A percentile compares a stretch with the other conserved stretches of the same genome.
Evolutionary conservation across 2,113 vertebrate species (phyloP).

Genomic region (Hemicordylus capensis): DNA sequence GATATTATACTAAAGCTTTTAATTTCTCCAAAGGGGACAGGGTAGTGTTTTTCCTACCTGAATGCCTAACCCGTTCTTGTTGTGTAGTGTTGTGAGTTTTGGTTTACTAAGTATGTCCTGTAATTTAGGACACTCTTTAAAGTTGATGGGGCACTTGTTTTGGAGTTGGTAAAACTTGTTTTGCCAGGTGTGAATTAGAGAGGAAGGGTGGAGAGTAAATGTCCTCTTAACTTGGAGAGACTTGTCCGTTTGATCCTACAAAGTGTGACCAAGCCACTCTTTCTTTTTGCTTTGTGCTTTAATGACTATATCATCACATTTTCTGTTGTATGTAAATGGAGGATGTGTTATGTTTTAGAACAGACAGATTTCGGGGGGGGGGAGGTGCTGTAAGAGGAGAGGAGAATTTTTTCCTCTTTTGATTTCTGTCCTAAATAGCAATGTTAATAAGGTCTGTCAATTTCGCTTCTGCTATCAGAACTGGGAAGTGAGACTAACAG

Average conservation of each 20-base stretch:
- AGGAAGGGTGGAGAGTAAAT: background rate
- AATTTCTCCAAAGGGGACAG: background rate
- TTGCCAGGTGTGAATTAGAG: background rate
- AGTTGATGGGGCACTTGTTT: background rate
- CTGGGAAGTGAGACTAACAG: background rate
- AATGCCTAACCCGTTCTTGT: background rate
- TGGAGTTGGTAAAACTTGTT: background rate
- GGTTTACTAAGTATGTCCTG: background rate
- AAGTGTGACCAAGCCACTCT: background rate
- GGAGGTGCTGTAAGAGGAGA: no score
- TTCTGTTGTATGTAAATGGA: background rate
- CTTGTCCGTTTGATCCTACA: background rate
- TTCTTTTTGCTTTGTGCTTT: background rate
- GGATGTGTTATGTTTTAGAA: background rate
- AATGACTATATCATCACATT: background rate
- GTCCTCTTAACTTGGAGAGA: background rate
- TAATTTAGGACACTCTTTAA: background rate
- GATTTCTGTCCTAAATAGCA: background rate
- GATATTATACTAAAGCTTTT: background rate
- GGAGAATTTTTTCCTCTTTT: background rate
- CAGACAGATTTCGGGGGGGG: background rate
- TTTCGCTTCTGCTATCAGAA: background rate
- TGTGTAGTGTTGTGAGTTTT: background rate
- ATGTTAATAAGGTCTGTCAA: background rate
- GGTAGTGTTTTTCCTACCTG: background rate